phyloP scores from a whole-genome alignment of 2,113 vertebrate species.

The Thamnophis sirtalis region DNA sequence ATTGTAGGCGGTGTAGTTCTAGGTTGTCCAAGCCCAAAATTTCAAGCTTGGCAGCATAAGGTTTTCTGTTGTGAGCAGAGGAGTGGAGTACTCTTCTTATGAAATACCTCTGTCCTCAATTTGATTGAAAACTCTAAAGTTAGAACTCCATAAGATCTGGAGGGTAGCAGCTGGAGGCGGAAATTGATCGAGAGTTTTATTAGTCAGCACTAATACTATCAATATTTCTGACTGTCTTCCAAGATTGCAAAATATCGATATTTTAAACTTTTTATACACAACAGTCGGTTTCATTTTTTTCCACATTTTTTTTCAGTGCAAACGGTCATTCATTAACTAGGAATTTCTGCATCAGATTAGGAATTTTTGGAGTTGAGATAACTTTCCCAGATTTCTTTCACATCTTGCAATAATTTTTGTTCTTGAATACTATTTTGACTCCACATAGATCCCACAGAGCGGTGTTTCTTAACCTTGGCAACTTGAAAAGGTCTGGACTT shows the following conservation, averaged over 20 bases:
- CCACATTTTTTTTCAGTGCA: conserved; percentile 14
- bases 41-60: too few species aligned
- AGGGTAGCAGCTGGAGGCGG: neutral
- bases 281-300: neutral
- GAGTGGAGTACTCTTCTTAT: too few species aligned
- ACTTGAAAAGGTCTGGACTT: neutral
- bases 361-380: conserved; percentile 40
- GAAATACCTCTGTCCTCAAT: neutral
- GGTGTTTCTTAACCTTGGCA: neutral
- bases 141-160: neutral
- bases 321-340: conserved; percentile 40
- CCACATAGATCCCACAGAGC: conserved; percentile 28
- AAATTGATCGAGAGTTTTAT: neutral
- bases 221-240: neutral
- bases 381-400: conserved; percentile 32
- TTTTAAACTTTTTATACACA: neutral
- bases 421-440: conserved; percentile 12
- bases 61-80: too few species aligned
- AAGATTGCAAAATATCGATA: neutral
- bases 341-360: conserved; percentile 26
- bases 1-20: too few species aligned
- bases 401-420: conserved; percentile 40
- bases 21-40: too few species aligned
- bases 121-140: neutral
- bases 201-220: too few species aligned